Evolutionary conservation across 2,888 invertebrate genomes (phyloP).

Genomic region (Yponomeuta malinellus): DNA sequence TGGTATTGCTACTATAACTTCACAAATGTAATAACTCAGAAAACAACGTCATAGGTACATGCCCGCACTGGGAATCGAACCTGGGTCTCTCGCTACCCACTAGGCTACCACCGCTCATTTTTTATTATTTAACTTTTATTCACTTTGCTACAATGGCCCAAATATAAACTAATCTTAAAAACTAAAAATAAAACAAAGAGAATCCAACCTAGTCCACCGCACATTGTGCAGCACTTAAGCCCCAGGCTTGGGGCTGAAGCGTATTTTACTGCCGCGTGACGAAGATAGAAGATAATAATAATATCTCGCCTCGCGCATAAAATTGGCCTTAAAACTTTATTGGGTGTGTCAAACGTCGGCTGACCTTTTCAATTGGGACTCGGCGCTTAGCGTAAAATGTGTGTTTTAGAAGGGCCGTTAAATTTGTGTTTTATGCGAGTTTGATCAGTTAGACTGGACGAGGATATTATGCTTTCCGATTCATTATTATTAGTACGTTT

Average conservation of each 20-base stretch:
- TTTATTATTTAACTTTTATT: no score
- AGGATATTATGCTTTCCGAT: neutral
- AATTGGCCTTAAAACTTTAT: slow-evolving; percentile 10
- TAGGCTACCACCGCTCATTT: no score
- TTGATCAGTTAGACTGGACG: neutral
- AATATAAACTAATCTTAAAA: no score
- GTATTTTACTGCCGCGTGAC: slow-evolving; percentile 29
- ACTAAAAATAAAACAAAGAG: no score
- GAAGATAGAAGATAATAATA: slow-evolving; percentile 32
- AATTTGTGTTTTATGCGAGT: neutral
- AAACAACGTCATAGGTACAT: no score
- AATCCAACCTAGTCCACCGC: neutral
- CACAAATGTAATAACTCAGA: no score
- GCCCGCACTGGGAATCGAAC: no score
- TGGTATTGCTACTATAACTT: no score
- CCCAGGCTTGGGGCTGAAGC: neutral
- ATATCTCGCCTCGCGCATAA: slow-evolving; percentile 29
- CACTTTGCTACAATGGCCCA: no score
- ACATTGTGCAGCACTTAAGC: neutral
- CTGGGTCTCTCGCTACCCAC: no score
- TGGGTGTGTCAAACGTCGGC: slow-evolving; percentile 5
- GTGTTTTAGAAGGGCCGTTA: neutral
- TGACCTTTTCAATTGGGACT: slow-evolving; percentile 7
- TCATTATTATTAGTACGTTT: neutral
- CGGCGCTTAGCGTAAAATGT: neutral